Percentiles rank a stretch among this genome's conserved stretches.
Conservation (phyloP, 2,113 vertebrate genomes). For the Cheirogaleus medius region DNA sequence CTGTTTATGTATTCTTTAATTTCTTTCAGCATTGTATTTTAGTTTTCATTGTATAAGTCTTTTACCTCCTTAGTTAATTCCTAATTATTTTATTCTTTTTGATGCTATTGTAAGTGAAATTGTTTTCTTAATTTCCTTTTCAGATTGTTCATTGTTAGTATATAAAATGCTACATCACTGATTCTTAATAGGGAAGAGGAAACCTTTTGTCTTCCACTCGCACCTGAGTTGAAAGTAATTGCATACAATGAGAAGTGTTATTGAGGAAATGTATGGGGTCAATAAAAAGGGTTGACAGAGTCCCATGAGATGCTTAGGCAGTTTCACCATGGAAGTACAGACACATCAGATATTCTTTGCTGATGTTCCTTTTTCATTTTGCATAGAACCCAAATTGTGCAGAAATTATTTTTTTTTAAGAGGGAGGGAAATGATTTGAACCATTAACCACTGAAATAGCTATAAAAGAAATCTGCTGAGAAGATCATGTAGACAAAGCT, state of each 20-base stretch:
- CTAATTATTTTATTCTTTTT: neutral
- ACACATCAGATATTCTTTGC: neutral
- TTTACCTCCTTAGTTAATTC: conserved; percentile 7
- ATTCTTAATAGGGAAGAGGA: neutral
- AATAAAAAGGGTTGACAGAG: neutral
- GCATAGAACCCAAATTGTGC: neutral
- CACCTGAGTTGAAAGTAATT: neutral
- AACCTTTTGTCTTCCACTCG: neutral
- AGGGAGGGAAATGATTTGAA: conserved; percentile 33
- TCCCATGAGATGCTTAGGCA: neutral
- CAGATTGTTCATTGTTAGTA: neutral
- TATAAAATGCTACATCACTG: neutral
- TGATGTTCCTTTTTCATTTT: conserved; percentile 42
- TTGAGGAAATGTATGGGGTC: neutral
- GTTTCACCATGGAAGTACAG: neutral
- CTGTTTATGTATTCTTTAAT: neutral
- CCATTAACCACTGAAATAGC: neutral
- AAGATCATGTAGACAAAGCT: neutral
- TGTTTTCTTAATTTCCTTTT: neutral
- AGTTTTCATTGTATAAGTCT: neutral
- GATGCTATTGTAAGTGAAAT: neutral
- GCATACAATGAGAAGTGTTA: neutral
- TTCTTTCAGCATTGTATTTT: neutral
- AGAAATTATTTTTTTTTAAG: conserved; percentile 16
- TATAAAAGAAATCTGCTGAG: conserved; percentile 18